A percentile compares a stretch with the other conserved stretches of the same genome.
These are phyloP conservation scores for Glyptemys insculpta DNA, from an alignment of 2,797 vertebrate species.

Conservation along the genomic window DNA sequence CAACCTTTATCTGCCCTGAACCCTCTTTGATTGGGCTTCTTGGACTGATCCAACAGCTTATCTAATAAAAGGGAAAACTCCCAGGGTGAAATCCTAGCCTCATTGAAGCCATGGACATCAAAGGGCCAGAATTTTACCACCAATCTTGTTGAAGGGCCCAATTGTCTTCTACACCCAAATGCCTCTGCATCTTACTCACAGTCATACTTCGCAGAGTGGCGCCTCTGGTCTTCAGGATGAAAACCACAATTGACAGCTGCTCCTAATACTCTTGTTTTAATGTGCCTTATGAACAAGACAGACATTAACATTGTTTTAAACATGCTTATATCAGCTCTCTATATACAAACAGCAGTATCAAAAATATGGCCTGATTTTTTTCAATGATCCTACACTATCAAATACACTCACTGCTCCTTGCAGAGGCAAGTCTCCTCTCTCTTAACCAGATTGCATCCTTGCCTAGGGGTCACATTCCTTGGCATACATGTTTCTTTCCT, in stretches of 20 bases:
- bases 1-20: not conserved
- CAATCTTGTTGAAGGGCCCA: not conserved
- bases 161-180: not conserved
- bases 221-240: not conserved
- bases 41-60: not conserved
- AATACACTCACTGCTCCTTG: not conserved
- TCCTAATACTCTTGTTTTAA: not conserved
- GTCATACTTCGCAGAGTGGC: fast-evolving
- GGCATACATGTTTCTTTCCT: not conserved
- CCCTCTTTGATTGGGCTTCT: not conserved
- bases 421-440: not conserved
- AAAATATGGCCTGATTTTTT: not conserved
- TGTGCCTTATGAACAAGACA: not conserved
- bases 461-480: not conserved
- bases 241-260: not conserved
- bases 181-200: not conserved
- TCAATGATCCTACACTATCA: not conserved
- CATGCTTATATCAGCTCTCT: not conserved
- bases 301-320: not conserved
- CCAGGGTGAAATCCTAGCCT: not conserved
- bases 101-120: not conserved
- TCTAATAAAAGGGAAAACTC: not conserved
- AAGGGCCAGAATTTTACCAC: not conserved
- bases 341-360: not conserved
- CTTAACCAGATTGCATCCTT: not conserved